Evolutionary conservation across 92 coral and sea anemone genomes (phyloP).

Genomic region (Umimayanthus kanabou): DNA sequence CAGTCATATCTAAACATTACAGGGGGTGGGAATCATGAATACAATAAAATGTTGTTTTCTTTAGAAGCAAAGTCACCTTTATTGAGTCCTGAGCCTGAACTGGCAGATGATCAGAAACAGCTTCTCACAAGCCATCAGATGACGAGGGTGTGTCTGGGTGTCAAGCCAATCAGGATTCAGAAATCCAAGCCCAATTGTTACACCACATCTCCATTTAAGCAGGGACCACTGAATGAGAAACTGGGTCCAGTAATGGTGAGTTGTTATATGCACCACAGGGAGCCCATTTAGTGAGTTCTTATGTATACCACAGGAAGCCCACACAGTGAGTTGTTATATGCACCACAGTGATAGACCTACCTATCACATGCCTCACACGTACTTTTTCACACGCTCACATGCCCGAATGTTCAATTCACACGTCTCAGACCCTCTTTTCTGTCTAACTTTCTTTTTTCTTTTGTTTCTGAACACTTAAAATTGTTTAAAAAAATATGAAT

Average conservation of each 20-base stretch:
- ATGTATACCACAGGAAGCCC: neutral
- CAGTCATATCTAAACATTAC: neutral
- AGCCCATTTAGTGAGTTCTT: neutral
- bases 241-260: constrained; percentile 61
- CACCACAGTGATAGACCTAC: too few relatives aligned
- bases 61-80: constrained; percentile 1
- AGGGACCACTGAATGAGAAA: constrained; percentile 66
- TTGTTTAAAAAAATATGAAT: too few relatives aligned
- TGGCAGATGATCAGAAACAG: constrained; percentile 25
- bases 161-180: constrained; percentile 39
- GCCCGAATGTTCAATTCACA: too few relatives aligned
- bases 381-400: too few relatives aligned
- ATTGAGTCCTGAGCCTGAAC: neutral
- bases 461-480: too few relatives aligned
- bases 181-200: constrained; percentile 67
- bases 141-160: neutral
- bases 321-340: neutral
- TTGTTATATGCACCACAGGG: neutral
- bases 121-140: constrained; percentile 6
- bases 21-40: neutral
- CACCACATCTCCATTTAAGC: constrained; percentile 77
- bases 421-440: too few relatives aligned
- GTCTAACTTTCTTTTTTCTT: too few relatives aligned
- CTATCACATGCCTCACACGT: too few relatives aligned
- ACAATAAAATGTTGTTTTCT: neutral